A percentile compares a stretch with the other conserved stretches of the same genome.
phyloP scores from a whole-genome alignment of 2,888 invertebrate genomes.

The Brachyptera risi region DNA sequence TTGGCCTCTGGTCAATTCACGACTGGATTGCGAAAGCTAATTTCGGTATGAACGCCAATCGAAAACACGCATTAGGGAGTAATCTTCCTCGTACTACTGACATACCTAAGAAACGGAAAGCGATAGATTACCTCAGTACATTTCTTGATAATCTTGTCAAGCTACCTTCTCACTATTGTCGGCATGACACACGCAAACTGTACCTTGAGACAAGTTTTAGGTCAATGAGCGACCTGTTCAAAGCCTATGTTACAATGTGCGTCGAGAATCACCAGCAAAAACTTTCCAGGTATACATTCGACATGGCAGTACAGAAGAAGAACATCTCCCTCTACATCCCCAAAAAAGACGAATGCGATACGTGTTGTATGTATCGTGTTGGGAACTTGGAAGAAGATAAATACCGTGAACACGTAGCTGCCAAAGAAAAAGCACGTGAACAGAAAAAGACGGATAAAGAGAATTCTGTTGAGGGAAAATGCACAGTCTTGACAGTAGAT shows the following conservation, averaged over 20 bases:
- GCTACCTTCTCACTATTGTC: slow-evolving; percentile 34
- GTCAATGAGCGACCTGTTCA: slow-evolving; percentile 29
- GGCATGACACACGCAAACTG: slow-evolving; percentile 28
- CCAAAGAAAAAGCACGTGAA: slow-evolving; percentile 30
- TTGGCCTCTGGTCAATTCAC: slow-evolving; percentile 11
- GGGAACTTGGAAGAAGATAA: slow-evolving; percentile 27
- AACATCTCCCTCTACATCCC: slow-evolving; percentile 29
- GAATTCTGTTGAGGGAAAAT: slow-evolving; percentile 28
- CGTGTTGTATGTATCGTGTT: slow-evolving; percentile 25
- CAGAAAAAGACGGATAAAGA: slow-evolving; percentile 29
- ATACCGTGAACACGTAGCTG: slow-evolving; percentile 24
- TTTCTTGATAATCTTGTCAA: slow-evolving; percentile 32
- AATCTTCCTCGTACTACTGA: neutral
- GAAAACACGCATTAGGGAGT: neutral
- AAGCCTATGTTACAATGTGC: slow-evolving; percentile 18
- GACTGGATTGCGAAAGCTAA: slow-evolving; percentile 1
- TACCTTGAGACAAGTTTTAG: slow-evolving; percentile 33
- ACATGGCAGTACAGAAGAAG: slow-evolving; percentile 29
- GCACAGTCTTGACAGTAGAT: slow-evolving; percentile 35
- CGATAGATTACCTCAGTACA: slow-evolving; percentile 3
- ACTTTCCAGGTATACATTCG: slow-evolving; percentile 28
- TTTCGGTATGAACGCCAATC: neutral
- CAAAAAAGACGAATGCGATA: slow-evolving; percentile 35
- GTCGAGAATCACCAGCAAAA: slow-evolving; percentile 26
- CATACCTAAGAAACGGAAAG: neutral